Base-by-base conservation (phyloP, 37 sponge, comb jelly and placozoan genomes). In the Halichondria panicea region DNA sequence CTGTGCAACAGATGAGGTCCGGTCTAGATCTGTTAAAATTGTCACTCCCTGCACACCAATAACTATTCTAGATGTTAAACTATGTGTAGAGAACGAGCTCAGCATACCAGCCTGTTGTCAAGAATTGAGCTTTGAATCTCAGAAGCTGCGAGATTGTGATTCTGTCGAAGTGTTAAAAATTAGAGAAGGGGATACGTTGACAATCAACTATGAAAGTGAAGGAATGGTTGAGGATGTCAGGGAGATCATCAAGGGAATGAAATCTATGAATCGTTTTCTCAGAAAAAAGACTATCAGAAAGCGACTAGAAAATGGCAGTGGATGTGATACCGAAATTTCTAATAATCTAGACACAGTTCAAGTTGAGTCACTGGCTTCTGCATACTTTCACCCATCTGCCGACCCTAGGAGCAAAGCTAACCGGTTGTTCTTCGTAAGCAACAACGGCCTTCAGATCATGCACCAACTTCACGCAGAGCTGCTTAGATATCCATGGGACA, bases 391-490 rank as follows among this genome's bases (percentile, higher is more conserved):
- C 32, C 54, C 72, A 1, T 63, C 34, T 63, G 31, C 63, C 2
- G 18, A 22, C 3, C 62, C 37, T 13, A 33, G 22, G 27, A 30
- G 57, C 11, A 43, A 56, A 19, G 68, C 79, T 4, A 79, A 79
- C 58, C 69, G 68, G 35, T 58, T 79, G 55, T 57, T 66, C 11
- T 79, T 79, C 43, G n/a, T 79, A n/a, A 2, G 68, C 28, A 67
- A 36, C 6, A 57, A 44, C 13, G 79, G 79, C 15, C 30, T 55
- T 4, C 31, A 5, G 15, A 43, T 52, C 43, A 21, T 79, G 69
- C 56, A 66, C 30, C 36, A 79, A 34, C n/a, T 79, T 15, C 68
- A 79, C 44, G 21, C 25, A 12, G 24, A 34, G 15, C 21, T 79
- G 58, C 79, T 66, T 13, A 8, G 18, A 5, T 58, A 66, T 32